These are phyloP conservation scores for Drosophila orosa DNA, from an alignment of 1,140 invertebrate species.

Conservation along the genomic window DNA sequence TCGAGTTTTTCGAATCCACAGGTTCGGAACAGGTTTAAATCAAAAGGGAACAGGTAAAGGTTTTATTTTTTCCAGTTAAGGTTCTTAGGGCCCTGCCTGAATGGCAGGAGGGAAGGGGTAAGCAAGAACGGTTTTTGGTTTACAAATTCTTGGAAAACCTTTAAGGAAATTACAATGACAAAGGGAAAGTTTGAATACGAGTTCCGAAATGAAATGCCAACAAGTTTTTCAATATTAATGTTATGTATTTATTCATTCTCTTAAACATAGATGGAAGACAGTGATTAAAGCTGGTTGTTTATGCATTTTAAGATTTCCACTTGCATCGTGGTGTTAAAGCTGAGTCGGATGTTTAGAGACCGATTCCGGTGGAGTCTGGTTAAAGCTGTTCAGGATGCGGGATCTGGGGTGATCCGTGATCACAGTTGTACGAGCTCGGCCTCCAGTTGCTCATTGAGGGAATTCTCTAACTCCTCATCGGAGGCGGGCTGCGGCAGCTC, in stretches of 20 bases:
- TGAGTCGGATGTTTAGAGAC: constrained; percentile 54
- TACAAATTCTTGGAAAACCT: constrained; percentile 55
- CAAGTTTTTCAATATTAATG: constrained; percentile 36
- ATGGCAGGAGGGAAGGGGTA: constrained; percentile 21
- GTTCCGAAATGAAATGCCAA: constrained; percentile 27
- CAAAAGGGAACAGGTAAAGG: constrained; percentile 59
- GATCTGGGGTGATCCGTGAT: constrained; percentile 22
- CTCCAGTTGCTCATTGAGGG: constrained; percentile 39
- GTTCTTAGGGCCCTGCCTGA: constrained; percentile 46
- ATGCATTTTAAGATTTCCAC: constrained; percentile 30
- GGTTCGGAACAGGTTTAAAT: constrained; percentile 64
- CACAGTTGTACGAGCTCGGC: constrained; percentile 42
- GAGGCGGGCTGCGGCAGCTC: constrained; percentile 9
- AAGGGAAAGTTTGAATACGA: constrained; percentile 39
- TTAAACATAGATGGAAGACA: constrained; percentile 59
- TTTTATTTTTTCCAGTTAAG: constrained; percentile 57
- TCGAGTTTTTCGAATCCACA: constrained; percentile 41
- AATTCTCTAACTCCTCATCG: constrained; percentile 40
- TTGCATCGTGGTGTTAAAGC: constrained; percentile 45
- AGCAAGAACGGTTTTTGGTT: constrained; percentile 50
- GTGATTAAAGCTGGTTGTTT: constrained; percentile 42
- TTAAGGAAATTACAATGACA: constrained; percentile 47
- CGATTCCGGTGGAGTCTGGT: constrained; percentile 37
- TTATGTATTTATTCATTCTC: constrained; percentile 36
- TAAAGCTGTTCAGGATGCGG: constrained; percentile 36